Percentiles rank a stretch among this genome's conserved stretches.
Evolutionary conservation across 2,888 invertebrate species (phyloP).

Genomic region (Mylabris sibirica): DNA sequence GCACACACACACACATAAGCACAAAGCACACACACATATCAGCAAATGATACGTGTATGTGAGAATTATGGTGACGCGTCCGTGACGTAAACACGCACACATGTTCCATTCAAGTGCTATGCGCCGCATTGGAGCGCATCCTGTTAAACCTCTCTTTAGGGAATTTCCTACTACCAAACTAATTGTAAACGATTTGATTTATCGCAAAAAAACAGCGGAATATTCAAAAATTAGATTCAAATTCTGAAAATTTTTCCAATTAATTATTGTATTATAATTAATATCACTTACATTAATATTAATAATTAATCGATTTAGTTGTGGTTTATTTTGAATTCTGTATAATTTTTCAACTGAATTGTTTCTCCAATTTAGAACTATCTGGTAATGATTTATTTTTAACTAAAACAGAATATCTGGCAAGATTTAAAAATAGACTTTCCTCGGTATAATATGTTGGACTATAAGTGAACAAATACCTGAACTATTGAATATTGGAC

Average conservation of each 20-base stretch:
- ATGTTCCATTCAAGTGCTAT: slow-evolving; percentile 39
- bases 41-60: slow-evolving; percentile 39
- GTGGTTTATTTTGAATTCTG: no score
- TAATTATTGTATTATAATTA: no score
- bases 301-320: not conserved
- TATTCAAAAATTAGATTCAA: not conserved
- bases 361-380: not conserved
- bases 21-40: slow-evolving; percentile 36
- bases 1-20: slow-evolving; percentile 22
- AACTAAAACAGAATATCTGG: not conserved
- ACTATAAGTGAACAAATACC: not conserved
- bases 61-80: slow-evolving; percentile 71
- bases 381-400: not conserved
- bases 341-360: not conserved
- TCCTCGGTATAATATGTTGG: not conserved
- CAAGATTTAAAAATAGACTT: not conserved
- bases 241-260: not conserved
- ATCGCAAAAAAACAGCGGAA: not conserved
- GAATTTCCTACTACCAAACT: slow-evolving; percentile 21
- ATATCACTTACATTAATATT: not conserved
- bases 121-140: slow-evolving; percentile 46
- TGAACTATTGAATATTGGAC: no score
- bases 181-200: slow-evolving; percentile 2
- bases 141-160: slow-evolving; percentile 22
- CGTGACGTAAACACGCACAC: slow-evolving; percentile 69